Conservation (phyloP, 2,113 vertebrate genomes). For the Alces alces region DNA sequence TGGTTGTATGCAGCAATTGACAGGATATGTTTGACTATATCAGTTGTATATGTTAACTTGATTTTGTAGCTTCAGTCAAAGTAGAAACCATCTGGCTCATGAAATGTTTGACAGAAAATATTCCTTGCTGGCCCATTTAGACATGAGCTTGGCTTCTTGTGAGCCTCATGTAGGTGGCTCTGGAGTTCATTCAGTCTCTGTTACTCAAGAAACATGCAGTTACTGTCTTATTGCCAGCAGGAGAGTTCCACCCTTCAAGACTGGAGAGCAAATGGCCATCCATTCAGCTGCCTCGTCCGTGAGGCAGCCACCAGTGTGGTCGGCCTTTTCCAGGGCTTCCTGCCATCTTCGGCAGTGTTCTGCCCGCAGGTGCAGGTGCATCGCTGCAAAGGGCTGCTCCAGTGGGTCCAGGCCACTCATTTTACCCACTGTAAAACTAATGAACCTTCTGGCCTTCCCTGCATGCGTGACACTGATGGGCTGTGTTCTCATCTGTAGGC, state of each 20-base stretch:
- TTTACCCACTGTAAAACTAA: neutral
- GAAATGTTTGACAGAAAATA: neutral
- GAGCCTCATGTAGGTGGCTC: neutral
- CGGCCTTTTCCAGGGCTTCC: neutral
- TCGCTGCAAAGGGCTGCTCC: neutral
- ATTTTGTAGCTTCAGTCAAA: neutral
- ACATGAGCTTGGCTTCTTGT: neutral
- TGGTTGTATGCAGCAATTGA: neutral
- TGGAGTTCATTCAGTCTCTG: neutral
- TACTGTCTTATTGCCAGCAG: neutral
- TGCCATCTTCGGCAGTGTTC: neutral
- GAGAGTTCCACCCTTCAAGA: neutral
- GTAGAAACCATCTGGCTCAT: neutral
- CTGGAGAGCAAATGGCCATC: neutral
- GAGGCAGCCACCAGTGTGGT: neutral
- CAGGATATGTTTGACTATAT: neutral
- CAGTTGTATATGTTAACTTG: neutral
- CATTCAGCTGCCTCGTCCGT: neutral
- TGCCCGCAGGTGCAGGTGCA: neutral
- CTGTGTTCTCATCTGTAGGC: constrained; percentile 44
- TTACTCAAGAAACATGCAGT: neutral
- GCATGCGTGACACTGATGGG: neutral
- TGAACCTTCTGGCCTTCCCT: neutral
- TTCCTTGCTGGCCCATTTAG: neutral
- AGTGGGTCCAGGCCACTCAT: neutral